Evolutionary conservation across 1,140 invertebrate genomes (phyloP), one percentile per base, ranked within the genome.

Genomic region (Chlorops oryzae): DNA sequence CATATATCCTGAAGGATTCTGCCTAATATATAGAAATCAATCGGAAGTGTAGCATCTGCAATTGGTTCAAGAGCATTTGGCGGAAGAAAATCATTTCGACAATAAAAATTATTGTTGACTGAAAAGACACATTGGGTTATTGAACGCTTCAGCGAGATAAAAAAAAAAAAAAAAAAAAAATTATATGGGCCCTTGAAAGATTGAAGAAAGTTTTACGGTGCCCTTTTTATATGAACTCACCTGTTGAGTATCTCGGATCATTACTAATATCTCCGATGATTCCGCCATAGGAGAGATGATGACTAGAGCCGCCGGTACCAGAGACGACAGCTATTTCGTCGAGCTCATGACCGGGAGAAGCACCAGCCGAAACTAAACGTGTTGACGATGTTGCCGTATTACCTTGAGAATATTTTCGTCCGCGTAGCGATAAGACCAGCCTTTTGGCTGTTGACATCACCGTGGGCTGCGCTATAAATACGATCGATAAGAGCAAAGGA

Each of bases 301-400:
- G 58, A 60, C 77, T 73, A 46, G 76, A 73, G 57, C 75, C 73
- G 52, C 77, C 79, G 57, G 80, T 80, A 52, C 77, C 77, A 20
- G 77, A 81, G 40, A 87, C 84, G 52, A 88, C 81, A 25, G 86
- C 83, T 59, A 88, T 87, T 73, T 88, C 85, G 58, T 88, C 84
- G 40, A 87, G 75, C 60, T 87, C 85, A 73, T 86, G 81, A 48
- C 79, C 79, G 54, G 76, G 78, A 57, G 80, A 80, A 50, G 75
- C 76, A 58, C 63, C 65, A 51, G 66, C 65, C 48, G 78, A 77
- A 41, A 75, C 76, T 50, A 75, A 71, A 59, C 61, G 73, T 56
- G 62, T 73, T 59, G 62, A 76, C 61, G 55, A 74, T 68, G 74
- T 70, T 39, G 61, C 75, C 57, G 61, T 72, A 42, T 65, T 65